Conservation (phyloP, 2,888 invertebrate species). For the Drosophila barbarae region DNA sequence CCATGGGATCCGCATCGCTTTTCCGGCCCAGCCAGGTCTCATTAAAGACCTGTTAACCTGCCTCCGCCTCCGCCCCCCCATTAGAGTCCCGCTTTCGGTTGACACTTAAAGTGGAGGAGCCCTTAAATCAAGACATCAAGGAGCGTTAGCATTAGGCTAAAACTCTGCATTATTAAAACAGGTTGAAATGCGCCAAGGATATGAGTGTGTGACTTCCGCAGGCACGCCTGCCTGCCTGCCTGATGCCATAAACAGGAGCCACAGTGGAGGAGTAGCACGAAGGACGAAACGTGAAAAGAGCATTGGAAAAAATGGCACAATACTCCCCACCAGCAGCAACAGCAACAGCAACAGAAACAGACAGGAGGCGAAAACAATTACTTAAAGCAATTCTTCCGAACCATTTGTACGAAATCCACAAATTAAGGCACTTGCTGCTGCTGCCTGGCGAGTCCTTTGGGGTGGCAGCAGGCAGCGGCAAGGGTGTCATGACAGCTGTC, state of each 20-base stretch:
- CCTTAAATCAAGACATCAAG: slow-evolving; percentile 7
- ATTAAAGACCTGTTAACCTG: slow-evolving; percentile 20
- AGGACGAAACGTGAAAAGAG: slow-evolving; percentile 10
- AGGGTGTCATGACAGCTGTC: slow-evolving; percentile 44
- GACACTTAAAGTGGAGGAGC: slow-evolving; percentile 1
- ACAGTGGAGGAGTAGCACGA: background rate
- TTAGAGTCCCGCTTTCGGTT: background rate
- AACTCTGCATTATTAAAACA: slow-evolving; percentile 17
- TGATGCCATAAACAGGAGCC: slow-evolving; percentile 18
- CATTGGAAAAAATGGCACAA: slow-evolving; percentile 35
- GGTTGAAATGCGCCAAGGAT: slow-evolving; percentile 1
- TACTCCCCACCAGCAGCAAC: slow-evolving; percentile 17
- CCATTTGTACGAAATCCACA: slow-evolving; percentile 75
- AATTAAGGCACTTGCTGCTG: slow-evolving; percentile 73
- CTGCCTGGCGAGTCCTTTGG: too few relatives aligned
- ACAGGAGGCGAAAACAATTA: slow-evolving; percentile 67
- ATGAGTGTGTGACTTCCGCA: background rate
- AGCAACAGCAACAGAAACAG: background rate
- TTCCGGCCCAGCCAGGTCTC: slow-evolving; percentile 12
- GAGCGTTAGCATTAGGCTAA: background rate
- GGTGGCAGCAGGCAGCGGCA: background rate
- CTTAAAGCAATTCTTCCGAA: slow-evolving; percentile 71
- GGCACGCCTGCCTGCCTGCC: slow-evolving; percentile 10
- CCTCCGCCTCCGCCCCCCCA: background rate
- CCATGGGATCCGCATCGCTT: slow-evolving; percentile 11